Conservation (phyloP, 1,140 invertebrate species). For the Papilio polyxenes region DNA sequence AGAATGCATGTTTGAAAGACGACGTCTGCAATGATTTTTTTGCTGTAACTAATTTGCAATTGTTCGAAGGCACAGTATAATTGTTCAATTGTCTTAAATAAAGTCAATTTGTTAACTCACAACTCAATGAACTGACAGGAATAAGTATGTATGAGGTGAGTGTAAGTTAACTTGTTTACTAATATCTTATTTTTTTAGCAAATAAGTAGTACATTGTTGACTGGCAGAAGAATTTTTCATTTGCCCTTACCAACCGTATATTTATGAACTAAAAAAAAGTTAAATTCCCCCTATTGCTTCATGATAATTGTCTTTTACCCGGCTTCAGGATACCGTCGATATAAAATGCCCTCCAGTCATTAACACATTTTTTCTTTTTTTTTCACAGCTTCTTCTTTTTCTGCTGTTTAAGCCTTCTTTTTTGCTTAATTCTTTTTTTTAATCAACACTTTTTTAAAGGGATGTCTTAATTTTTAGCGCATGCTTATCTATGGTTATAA, state of each 20-base stretch:
- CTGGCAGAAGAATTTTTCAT: slow-evolving; percentile 17
- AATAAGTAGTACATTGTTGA: background rate
- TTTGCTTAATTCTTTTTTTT: slow-evolving; percentile 51
- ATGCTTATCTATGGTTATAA: slow-evolving; percentile 35
- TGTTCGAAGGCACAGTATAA: too few relatives aligned
- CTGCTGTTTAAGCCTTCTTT: slow-evolving; percentile 54
- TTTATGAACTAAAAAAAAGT: slow-evolving; percentile 29
- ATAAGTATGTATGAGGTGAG: too few relatives aligned
- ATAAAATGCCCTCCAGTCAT: slow-evolving; percentile 62
- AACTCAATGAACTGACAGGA: too few relatives aligned
- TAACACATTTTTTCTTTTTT: slow-evolving; percentile 48
- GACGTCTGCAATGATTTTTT: too few relatives aligned
- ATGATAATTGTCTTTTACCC: slow-evolving; percentile 32
- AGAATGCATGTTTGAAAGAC: too few relatives aligned
- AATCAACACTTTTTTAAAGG: slow-evolving; percentile 39
- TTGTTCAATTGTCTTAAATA: too few relatives aligned
- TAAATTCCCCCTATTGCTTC: slow-evolving; percentile 22
- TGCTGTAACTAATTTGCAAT: too few relatives aligned
- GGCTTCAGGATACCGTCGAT: background rate
- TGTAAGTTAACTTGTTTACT: too few relatives aligned
- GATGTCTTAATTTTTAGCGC: slow-evolving; percentile 59
- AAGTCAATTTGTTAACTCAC: too few relatives aligned
- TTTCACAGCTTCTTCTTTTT: slow-evolving; percentile 60
- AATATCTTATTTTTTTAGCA: too few relatives aligned
- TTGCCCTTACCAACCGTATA: slow-evolving; percentile 11